Base-by-base conservation (phyloP, 30 jellyfish, hydroid and myxozoan species). In the Sanderia malayensis region DNA sequence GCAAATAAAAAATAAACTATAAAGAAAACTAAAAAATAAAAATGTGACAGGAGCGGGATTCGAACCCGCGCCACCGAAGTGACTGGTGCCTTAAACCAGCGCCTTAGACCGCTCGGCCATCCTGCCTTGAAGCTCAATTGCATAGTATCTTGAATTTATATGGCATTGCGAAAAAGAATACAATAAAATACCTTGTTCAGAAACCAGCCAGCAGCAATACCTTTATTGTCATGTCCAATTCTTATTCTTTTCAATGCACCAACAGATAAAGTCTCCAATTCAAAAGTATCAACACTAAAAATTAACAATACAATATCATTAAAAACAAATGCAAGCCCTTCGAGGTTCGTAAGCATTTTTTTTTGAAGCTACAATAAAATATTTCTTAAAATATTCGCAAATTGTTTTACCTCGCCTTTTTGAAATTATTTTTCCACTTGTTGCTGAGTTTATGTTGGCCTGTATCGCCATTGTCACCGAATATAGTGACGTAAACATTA, bases 161-260 rank as follows among this genome's bases (percentile, higher is more conserved):
- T n/a, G 28, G 0, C 29, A 25, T 37, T 9, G n/a, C n/a, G n/a
- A n/a, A n/a, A n/a, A n/a, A n/a, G n/a, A n/a, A n/a, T n/a, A n/a
- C n/a, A n/a, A n/a, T 30, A 0, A 44, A 21, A 13, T 22, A 90
- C 97, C 97, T 90, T 90, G 76, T 82, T 96, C 2, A 90, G 94
- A 59, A 44, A 90, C 97, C 97, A 90, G 0, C 97, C 97, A 17
- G 97, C 95, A 47, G 95, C 97, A 17, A 82, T 52, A 0, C 97
- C 97, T 28, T 73, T 82, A 58, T 90, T 90, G 76, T 90, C 97
- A 77, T 90, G 97, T 17, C 97, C 96, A 23, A 90, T 90, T 64
- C 97, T 78, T 4, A 90, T 65, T 44, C 95, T 70, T 20, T 89
- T 90, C 60, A 90, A 60, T 20, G 88, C 69, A 0, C 97, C 97